Evolutionary conservation across 2,888 invertebrate genomes (phyloP), one percentile per base, ranked within the genome.

Genomic region (Tethea ocularis): DNA sequence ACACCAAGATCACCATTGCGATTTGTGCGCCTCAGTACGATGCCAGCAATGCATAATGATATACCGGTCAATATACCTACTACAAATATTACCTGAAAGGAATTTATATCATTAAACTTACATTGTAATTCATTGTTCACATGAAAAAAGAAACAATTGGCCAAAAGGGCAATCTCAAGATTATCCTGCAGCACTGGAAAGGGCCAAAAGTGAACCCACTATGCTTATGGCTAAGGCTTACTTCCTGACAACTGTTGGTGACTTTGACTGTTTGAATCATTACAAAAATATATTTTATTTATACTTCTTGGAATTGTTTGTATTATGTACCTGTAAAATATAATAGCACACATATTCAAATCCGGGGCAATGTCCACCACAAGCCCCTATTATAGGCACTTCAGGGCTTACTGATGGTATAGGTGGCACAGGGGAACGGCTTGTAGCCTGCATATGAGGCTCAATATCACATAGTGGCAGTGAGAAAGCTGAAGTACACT

Each of bases 341-440:
- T 95, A 95, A 84, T 95, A 95, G 87, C 95, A 95, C 71, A 95
- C 95, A 90, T 95, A 95, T 91, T 95, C 95, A 89, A 95, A 95
- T 66, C 95, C 95, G 66, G 95, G 94, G 69, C 95, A 95, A 78
- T 95, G 95, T 5, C 95, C 95, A 13, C 95, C 95, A 82, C 95
- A 95, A 24, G 95, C 95, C 64, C 95, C 94, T 62, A 95, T 94
- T 53, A 94, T 93, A 57, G 94, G 94, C 60, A 92, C 93, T 77
- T 93, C 93, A 62, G 93, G 93, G 68, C 89, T 93, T 17, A 84
- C 81, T 8, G 92, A 86, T 8, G 87, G 83, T 51, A 82, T 66
- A 0, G 89, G 85, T 23, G 90, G 87, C 20, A 86, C 72, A 0
- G 89, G 89, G 1, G 91, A 87, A 3, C 82, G 75, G 60, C 73